A percentile compares a stretch with the other conserved stretches of the same genome.
Evolutionary conservation across 1,140 invertebrate genomes (phyloP).

Genomic region (Nautilus pompilius): DNA sequence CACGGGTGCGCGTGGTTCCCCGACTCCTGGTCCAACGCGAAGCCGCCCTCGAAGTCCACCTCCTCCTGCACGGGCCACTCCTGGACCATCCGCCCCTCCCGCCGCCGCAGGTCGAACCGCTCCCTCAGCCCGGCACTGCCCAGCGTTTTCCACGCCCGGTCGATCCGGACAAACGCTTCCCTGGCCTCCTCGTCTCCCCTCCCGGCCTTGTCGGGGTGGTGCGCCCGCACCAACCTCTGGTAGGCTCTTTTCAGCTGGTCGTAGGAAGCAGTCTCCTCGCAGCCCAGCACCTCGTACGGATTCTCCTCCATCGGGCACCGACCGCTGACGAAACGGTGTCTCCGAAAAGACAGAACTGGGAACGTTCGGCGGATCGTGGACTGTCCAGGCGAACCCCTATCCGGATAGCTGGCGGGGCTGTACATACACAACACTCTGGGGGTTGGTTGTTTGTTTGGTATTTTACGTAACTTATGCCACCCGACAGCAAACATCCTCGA

Average conservation of each 20-base stretch:
- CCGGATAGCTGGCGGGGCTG: too few species aligned
- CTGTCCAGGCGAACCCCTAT: too few species aligned
- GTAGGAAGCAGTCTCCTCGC: conserved; percentile 15
- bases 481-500: too few species aligned
- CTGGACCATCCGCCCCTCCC: conserved; percentile 33
- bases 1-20: conserved; percentile 26
- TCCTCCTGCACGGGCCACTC: conserved; percentile 44
- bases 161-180: conserved; percentile 31
- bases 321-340: too few species aligned
- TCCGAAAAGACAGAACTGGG: too few species aligned
- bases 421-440: too few species aligned
- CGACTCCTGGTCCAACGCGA: conserved; percentile 1
- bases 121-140: conserved; percentile 28
- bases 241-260: conserved; percentile 31
- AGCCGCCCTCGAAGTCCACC: conserved; percentile 38
- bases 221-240: conserved; percentile 21
- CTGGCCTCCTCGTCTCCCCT: neutral
- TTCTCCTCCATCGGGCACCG: too few species aligned
- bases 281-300: conserved; percentile 32
- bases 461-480: too few species aligned
- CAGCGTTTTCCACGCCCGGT: conserved; percentile 42
- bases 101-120: conserved; percentile 38
- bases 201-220: conserved; percentile 38
- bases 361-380: too few species aligned
- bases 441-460: too few species aligned